Evolutionary conservation across 2,797 vertebrate species (phyloP).

Genomic region (Aphelocoma californica): DNA sequence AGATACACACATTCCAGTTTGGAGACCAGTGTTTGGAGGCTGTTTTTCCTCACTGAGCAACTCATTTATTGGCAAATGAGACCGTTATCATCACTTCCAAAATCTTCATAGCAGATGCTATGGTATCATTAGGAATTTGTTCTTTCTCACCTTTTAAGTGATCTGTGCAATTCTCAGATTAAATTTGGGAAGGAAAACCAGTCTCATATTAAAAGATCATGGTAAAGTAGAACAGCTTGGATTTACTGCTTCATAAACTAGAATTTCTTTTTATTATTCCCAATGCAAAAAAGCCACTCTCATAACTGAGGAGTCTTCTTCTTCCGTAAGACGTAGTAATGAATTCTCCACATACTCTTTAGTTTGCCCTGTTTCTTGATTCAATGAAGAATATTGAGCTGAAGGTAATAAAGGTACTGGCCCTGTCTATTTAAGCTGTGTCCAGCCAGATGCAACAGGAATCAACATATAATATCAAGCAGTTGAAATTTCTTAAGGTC

Average conservation of each 20-base stretch:
- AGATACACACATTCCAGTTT: background rate
- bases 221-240: background rate
- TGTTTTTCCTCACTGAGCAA: background rate
- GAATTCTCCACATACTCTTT: background rate
- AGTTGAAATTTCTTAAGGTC: conserved; percentile 7
- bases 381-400: background rate
- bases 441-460: conserved; percentile 22
- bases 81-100: background rate
- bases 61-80: background rate
- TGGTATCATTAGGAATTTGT: background rate
- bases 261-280: background rate
- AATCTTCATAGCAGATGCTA: background rate
- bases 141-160: background rate
- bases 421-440: background rate
- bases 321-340: background rate
- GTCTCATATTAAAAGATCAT: background rate
- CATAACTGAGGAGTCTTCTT: background rate
- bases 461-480: background rate
- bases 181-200: background rate
- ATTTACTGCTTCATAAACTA: background rate
- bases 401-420: background rate
- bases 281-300: background rate
- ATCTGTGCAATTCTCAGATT: background rate
- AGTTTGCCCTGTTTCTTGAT: background rate
- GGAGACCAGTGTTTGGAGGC: background rate